Evolutionary conservation across 2,888 invertebrate genomes (phyloP), one percentile per base, ranked within the genome.

Genomic region (Charanyca ferruginea): DNA sequence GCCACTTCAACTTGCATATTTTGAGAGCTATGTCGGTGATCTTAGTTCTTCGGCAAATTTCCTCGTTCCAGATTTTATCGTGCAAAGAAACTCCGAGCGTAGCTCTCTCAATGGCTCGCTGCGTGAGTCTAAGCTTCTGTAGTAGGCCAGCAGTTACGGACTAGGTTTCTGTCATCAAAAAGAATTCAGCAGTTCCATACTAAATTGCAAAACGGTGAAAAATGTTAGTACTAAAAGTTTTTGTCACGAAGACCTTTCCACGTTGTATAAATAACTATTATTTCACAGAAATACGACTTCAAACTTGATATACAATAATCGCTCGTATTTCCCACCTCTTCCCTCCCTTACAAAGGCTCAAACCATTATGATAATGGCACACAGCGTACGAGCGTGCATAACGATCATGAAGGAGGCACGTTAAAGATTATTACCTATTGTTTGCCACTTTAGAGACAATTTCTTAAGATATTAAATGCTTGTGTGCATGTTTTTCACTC

Each of bases 381-480:
- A 35, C 53, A 73, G 67, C 77, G 80, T 81, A 77, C 51, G 65
- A 68, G 53, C 67, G 77, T 66, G 61, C 77, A 59, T 66, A 68
- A 67, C 64, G 79, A 55, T 61, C 66, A 48, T 64, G 65, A 42
- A 59, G 58, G 42, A 59, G 51, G 59, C 47, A 28, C 71, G 63
- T 72, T 79, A 54, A 66, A 73, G 41, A 73, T 80, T 68, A 80
- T 67, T 32, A 51, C 49, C 52, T 66, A 82, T 80, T 77, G 66
- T 79, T 79, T 73, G 68, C 59, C 53, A 64, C 45, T 79, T 82
- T 70, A 45, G 49, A 65, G 66, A 59, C 67, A 55, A 72, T 67
- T 76, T 66, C 64, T 48, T 61, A 60, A 47, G 65, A 77, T 68
- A 77, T 68, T 79, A 57, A 75, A 62, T 42, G 60, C 28, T 28